Evolutionary conservation across 2,888 invertebrate genomes (phyloP), one percentile per base, ranked within the genome.

Genomic region (Platycnemis pennipes): DNA sequence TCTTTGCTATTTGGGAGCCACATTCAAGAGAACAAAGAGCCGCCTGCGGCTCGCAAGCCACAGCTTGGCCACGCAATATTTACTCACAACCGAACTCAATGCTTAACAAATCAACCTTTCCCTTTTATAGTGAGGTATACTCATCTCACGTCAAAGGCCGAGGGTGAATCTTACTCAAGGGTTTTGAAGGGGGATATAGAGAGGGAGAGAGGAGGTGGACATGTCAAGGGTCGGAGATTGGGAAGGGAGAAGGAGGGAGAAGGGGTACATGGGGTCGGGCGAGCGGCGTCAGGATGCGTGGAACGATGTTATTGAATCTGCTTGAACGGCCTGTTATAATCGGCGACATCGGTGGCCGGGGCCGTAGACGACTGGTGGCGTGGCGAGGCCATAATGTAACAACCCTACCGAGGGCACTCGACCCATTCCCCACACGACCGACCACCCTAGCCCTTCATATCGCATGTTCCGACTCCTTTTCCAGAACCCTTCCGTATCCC

Each of bases 261-360:
- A 8, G n/a, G 46, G 46, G 45, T 13, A 45, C 16, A 19, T 44
- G 45, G 87, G 45, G 26, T 13, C 89, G 63, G 89, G 19, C 22
- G 44, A 37, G 63, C 42, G 69, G 44, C n/a, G 45, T 37, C 88
- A 42, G 56, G 49, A 89, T 89, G 69, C 44, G 91, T 91, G 69
- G 91, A 91, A 91, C 91, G 91, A 91, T 91, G 91, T 91, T 91
- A 91, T 91, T 91, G 91, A 91, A 91, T 91, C 91, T 44, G 69
- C 91, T 91, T 91, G 91, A 91, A 91, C 91, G 91, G 53, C 91
- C 91, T 69, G 91, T 91, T 91, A 91, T 91, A 91, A 91, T 91
- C 91, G 77, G 91, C 63, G 91, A 91, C 91, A 69, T 69, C 56
- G 91, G 91, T 42, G 63, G 56, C 44, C 37, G 3, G 37, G 87